Evolutionary conservation across 2,888 invertebrate species (phyloP).

Genomic region (Serrognathus titanus): DNA sequence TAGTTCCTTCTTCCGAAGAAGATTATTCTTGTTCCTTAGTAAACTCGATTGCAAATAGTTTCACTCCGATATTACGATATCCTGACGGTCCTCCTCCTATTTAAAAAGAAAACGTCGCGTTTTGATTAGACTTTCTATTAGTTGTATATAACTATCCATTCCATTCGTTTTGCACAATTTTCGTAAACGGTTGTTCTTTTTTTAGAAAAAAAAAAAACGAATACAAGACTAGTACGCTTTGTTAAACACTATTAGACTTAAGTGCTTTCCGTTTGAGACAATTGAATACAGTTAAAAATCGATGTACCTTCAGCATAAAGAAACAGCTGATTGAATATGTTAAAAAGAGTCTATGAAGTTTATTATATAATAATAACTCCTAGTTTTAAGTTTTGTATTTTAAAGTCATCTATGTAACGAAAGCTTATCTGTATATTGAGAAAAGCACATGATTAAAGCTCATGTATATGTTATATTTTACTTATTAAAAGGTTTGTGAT

Average conservation of each 20-base stretch:
- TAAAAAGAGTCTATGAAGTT: no score
- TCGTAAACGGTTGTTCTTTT: slow-evolving; percentile 1
- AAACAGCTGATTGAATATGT: neutral
- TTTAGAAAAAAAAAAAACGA: neutral
- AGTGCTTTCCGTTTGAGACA: neutral
- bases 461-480: slow-evolving; percentile 16
- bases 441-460: slow-evolving; percentile 35
- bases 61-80: slow-evolving; percentile 87
- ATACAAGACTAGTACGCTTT: neutral
- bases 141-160: slow-evolving; percentile 13
- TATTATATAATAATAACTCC: no score
- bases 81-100: slow-evolving; percentile 92
- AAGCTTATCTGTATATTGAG: slow-evolving; percentile 47
- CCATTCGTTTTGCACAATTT: slow-evolving; percentile 11
- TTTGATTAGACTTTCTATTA: neutral
- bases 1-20: slow-evolving; percentile 85
- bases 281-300: no score
- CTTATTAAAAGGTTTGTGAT: slow-evolving; percentile 18
- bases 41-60: slow-evolving; percentile 76
- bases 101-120: slow-evolving; percentile 47
- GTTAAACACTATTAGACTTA: neutral
- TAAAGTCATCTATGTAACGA: slow-evolving; percentile 1
- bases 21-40: slow-evolving; percentile 83
- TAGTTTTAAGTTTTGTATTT: no score
- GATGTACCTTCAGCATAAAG: neutral